Base-by-base conservation (phyloP, 1,140 invertebrate genomes). In the Calosoma granatense region DNA sequence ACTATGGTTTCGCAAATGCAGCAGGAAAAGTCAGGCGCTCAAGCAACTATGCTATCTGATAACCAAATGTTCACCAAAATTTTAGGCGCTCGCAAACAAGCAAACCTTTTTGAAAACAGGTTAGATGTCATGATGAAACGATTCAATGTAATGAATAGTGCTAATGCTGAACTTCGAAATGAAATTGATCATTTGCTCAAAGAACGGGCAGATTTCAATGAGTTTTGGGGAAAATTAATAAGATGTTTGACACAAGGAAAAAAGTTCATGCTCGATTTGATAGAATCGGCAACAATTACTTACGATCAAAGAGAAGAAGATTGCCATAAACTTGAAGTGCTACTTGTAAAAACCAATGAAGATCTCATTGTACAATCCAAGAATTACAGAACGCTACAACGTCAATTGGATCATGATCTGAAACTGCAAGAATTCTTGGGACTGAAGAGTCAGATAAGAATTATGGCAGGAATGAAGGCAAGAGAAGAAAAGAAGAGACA, bases 291-390 rank as follows among this genome's bases (percentile, higher is more conserved):
- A 0, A 93, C 88, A 2, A 71, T 85, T 22, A 84, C 90, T 0
- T 93, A 91, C 67, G 90, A 94, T 74, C 86, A 90, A 67, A 77
- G 91, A 1, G 90, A 93, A 69, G 90, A 93, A 65, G 83, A 88
- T 63, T 85, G 92, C 66, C 82, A 81, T 39, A 92, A 92, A 71
- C 78, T 94, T 53, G 81, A 87, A 22, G 81, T 83, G 0, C 74
- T 94, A 21, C 86, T 84, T 59, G 88, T 90, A 61, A 80, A 82
- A 65, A 79, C 78, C 2, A 78, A 81, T 59, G 72, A 70, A 21
- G 77, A 79, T 56, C 71, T 73, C 54, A 63, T 77, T 2, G 64
- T 72, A 58, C 77, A 79, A 59, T 72, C 75, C 39, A 71, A 74
- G 65, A 75, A n/a, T n/a, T n/a, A n/a, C 76, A 60, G 55, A n/a